phyloP scores from a whole-genome alignment of 2,888 invertebrate species.

The Girardia tigrina region DNA sequence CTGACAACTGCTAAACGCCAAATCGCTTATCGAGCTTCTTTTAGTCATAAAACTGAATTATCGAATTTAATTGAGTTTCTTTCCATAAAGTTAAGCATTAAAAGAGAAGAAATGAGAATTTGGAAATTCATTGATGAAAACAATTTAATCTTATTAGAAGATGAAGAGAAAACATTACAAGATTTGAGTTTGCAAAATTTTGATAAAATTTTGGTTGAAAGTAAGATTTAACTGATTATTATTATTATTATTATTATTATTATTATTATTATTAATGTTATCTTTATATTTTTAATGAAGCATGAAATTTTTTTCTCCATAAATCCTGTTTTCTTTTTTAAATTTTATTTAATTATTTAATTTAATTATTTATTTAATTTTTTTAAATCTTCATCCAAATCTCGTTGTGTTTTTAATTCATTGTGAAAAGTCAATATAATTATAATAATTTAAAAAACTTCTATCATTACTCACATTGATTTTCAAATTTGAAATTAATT shows the following conservation, averaged over 20 bases:
- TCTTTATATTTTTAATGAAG: background rate
- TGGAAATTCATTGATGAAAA: conserved; percentile 55
- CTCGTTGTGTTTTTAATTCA: too few relatives aligned
- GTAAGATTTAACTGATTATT: conserved; percentile 39
- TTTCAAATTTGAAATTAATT: too few relatives aligned
- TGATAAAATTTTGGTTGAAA: conserved; percentile 63
- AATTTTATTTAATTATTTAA: too few relatives aligned
- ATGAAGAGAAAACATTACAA: conserved; percentile 63
- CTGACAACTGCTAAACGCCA: conserved; percentile 52
- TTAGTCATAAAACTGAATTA: conserved; percentile 66
- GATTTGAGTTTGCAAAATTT: conserved; percentile 62
- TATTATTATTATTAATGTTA: too few relatives aligned
- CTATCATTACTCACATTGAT: too few relatives aligned
- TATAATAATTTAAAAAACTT: too few relatives aligned
- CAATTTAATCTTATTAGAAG: conserved; percentile 58
- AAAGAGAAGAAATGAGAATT: conserved; percentile 65
- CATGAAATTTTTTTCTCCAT: too few relatives aligned
- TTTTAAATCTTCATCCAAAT: too few relatives aligned
- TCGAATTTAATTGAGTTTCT: conserved; percentile 69
- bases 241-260: too few relatives aligned
- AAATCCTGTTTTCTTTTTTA: too few relatives aligned
- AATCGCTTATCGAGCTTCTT: conserved; percentile 69
- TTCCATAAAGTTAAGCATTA: conserved; percentile 61
- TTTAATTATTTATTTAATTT: too few relatives aligned
- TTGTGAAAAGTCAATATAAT: too few relatives aligned